Base-by-base conservation (phyloP, 2,113 vertebrate genomes). In the Zosterops pallidus region DNA sequence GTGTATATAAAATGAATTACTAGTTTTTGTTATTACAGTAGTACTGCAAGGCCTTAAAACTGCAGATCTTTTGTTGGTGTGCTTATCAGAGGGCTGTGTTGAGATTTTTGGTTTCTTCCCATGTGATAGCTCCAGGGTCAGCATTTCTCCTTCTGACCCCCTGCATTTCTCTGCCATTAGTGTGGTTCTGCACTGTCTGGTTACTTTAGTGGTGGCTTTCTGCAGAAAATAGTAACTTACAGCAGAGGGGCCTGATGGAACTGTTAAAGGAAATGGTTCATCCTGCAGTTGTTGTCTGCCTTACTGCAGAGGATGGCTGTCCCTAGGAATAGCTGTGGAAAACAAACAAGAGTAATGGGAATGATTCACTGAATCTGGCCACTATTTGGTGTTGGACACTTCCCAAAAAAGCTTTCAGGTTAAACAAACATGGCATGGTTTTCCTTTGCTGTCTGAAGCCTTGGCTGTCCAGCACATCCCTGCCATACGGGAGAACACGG, bases 321-420 rank as follows among this genome's bases (percentile, higher is more conserved):
- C 55, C 22, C 52, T 62, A 59, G 20, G 20, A 65, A 68, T 41
- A 49, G 31, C 63, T 92, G n/a, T 77, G 59, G 86, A 78, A 75
- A 65, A 63, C 53, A 77, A 74, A 69, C 56, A 71, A 12, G 16
- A 84, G 26, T 68, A 71, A 87, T 77, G 72, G 76, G 53, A 84
- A 37, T 41, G 33, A 80, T 92, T 94, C 31, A 64, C 22, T 49
- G 24, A 17, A 77, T 92, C 47, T 20, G 5, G 26, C 55, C 68
- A 53, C 2, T 47, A 23, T n/a, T 80, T 79, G 53, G 33, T 90
- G 55, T 77, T 96, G 90, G 94, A 77, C 13, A 12, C 59, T 72
- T 88, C 82, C 92, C 95, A 92, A 17, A n/a, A 96, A 95, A 95
- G 79, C 94, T 95, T 95, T 94, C 94, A 94, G 24, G 55, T 92